These are phyloP conservation scores for Serranus cabrilla DNA, from an alignment of 2,797 vertebrate species.

Conservation along the genomic window DNA sequence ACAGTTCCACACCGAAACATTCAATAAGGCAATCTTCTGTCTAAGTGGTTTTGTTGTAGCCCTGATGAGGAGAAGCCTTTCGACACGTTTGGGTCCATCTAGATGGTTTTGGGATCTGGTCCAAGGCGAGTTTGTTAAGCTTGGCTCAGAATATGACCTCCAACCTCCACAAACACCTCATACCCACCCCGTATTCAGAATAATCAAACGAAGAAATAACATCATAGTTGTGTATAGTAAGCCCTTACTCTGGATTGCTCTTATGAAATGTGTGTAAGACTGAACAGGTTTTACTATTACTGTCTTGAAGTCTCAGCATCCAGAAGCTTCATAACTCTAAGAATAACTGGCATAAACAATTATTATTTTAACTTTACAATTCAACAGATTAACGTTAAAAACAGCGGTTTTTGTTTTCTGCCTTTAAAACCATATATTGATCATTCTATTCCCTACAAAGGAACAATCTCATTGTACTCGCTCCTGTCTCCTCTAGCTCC, in stretches of 20 bases:
- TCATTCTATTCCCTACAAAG: conserved; percentile 56
- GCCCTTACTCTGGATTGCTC: conserved; percentile 65
- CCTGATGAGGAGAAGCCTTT: conserved; percentile 24
- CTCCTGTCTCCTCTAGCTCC: conserved; percentile 60
- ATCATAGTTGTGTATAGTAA: conserved; percentile 36
- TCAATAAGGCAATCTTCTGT: conserved; percentile 47
- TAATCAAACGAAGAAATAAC: conserved; percentile 4
- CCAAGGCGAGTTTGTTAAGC: conserved; percentile 13
- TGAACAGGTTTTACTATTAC: conserved; percentile 10
- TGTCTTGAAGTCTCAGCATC: not conserved
- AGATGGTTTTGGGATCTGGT: conserved; percentile 26
- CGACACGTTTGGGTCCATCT: not conserved
- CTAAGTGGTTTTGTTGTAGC: not conserved
- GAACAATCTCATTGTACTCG: conserved; percentile 69
- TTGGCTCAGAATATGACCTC: conserved; percentile 23
- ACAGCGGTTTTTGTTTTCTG: conserved; percentile 7
- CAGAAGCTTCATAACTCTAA: conserved; percentile 15
- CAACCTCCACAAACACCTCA: not conserved
- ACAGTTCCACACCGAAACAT: not conserved
- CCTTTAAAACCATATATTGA: not conserved
- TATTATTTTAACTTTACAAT: not conserved
- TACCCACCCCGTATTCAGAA: conserved; percentile 1
- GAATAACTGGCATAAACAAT: not conserved
- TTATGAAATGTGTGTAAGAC: conserved; percentile 26
- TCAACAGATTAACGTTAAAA: conserved; percentile 1